Evolutionary conservation across 2,797 vertebrate genomes (phyloP), one percentile per base, ranked within the genome.

Genomic region (Balearica regulorum): DNA sequence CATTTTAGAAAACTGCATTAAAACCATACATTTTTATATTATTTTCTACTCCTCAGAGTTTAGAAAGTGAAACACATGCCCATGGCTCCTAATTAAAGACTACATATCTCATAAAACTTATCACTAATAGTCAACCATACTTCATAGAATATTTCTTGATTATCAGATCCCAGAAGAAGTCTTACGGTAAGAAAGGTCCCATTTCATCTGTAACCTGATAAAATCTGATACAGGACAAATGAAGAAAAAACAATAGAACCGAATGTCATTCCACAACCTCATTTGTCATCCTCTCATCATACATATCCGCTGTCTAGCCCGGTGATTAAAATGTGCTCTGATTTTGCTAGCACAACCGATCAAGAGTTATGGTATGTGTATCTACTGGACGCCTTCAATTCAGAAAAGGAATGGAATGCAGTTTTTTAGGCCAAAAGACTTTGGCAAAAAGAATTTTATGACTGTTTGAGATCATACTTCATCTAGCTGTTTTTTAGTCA

Each of bases 291-390:
- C 39, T 58, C 69, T 41, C 62, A 22, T 15, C 3, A 11, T 7
- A 55, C 3, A 6, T 1, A 21, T 0, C 64, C 0, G 1, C 4
- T 8, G 48, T 15, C 33, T 26, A 16, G 25, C 11, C 26, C 3
- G 1, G 10, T 16, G 6, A 79, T 39, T 66, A 62, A 51, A 10
- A 70, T 13, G 35, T 4, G 20, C 66, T 6, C 24, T 3, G 13
- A 33, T 58, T 87, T 29, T 51, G 2, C 58, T 29, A 87, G 68
- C 43, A 65, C n/a, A 53, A 87, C 31, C 1, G 10, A 89, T 21
- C 37, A 83, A 83, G 28, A 72, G 29, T 77, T 90, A 62, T 12
- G 16, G 43, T 68, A 61, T 19, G 14, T 49, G 33, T 35, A 39
- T 57, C 68, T 46, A 41, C 49, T 51, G 61, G 55, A 57, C 0